Base-by-base conservation (phyloP, 1,140 invertebrate genomes). In the Diploscapter pachys region DNA sequence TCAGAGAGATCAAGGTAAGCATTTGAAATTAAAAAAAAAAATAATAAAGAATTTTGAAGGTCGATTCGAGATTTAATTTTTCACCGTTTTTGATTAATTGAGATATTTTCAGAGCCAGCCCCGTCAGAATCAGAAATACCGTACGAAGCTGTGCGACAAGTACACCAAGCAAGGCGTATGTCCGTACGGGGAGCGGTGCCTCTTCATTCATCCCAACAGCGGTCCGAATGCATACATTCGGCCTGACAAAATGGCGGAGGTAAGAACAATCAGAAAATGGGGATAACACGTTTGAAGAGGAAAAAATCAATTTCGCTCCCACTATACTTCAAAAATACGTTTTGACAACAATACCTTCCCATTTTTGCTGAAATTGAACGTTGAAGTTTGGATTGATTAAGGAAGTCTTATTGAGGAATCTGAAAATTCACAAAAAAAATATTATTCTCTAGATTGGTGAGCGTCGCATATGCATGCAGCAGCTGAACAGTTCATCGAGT, bases 101-200 rank as follows among this genome's bases (percentile, higher is more conserved):
- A 31, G 31, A 31, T 31, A 31, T 31, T 31, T 31, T 31, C 31
- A 31, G 31, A 31, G 31, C 31, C 31, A 31, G 54, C 73, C 54
- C 4, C 76, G 77, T 9, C 80, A 81, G 56, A 84, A 79, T 54
- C 70, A 56, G 68, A 83, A 83, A 67, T 83, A 83, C 81, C 82
- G 82, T 55, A 83, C 81, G 53, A 83, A 83, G 70, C 62, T 84
- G 13, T 83, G 81, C 59, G 81, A 83, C 51, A 85, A 85, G 65
- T 83, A 83, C 76, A 83, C 81, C 8, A 85, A 75, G 4, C 79
- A 73, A 5, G 81, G 81, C 55, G 75, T 83, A 9, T 83, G 81
- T 68, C 81, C 81, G 3, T 83, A 84, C 63, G 81, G 81, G n/a
- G 78, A 49, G 54, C 72, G 81, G 49, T 83, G 81, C 59, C 73